Conservation (phyloP, 2,888 invertebrate genomes). For the Eudemis profundana region DNA sequence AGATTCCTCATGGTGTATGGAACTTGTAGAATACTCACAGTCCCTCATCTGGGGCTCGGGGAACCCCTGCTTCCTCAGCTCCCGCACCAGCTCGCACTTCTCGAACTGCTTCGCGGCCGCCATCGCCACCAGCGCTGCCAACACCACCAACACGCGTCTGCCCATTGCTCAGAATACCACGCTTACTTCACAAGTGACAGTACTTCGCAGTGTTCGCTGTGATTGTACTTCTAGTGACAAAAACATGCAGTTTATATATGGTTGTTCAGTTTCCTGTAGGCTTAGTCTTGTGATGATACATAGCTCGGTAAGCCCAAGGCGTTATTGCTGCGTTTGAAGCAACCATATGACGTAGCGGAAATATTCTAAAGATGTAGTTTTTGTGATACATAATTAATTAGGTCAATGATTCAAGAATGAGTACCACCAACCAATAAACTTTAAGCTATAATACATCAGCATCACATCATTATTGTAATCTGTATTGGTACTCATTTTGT, state of each 20-base stretch:
- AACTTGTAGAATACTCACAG: constrained; percentile 37
- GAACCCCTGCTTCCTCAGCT: constrained; percentile 46
- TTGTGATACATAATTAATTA: not conserved
- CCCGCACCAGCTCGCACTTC: constrained; percentile 48
- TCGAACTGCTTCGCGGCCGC: constrained; percentile 37
- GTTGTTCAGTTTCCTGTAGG: constrained; percentile 16
- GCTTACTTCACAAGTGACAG: not conserved
- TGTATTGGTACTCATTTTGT: too few species aligned
- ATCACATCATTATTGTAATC: too few species aligned
- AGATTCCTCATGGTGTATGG: too few species aligned
- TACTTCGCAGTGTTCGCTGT: not conserved
- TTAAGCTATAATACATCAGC: too few species aligned
- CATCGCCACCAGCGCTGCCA: constrained; percentile 25
- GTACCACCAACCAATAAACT: too few species aligned
- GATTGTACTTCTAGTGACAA: constrained; percentile 8
- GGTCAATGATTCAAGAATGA: too few species aligned
- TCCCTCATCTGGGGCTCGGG: constrained; percentile 45
- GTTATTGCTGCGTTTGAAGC: constrained; percentile 1
- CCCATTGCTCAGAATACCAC: constrained; percentile 1
- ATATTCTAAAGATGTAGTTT: not conserved
- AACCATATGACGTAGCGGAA: not conserved
- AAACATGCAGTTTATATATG: constrained; percentile 15
- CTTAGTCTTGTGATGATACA: constrained; percentile 10
- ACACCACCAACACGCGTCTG: constrained; percentile 10
- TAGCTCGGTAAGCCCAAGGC: constrained; percentile 17